phyloP scores from a whole-genome alignment of 2,797 vertebrate genomes.

The Tamandua tetradactyla region DNA sequence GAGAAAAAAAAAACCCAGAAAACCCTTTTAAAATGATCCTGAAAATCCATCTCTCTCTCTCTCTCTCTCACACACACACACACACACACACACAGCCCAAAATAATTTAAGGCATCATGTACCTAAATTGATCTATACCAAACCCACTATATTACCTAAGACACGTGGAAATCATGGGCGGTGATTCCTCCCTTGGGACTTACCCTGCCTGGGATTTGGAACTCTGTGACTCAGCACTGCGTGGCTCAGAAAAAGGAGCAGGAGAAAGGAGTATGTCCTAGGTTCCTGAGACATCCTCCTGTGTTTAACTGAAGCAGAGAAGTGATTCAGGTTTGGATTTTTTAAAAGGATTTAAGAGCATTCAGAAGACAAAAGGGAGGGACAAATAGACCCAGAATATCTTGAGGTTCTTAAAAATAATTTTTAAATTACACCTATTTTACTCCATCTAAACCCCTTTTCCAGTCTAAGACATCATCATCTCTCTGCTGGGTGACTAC shows the following conservation, averaged over 20 bases:
- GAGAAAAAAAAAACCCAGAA: background rate
- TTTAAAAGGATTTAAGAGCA: slow-evolving; percentile 56
- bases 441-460: background rate
- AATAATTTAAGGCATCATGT: background rate
- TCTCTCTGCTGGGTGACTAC: background rate
- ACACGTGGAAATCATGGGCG: background rate
- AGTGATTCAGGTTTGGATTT: slow-evolving; percentile 46
- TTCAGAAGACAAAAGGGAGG: slow-evolving; percentile 62
- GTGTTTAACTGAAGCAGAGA: slow-evolving; percentile 61
- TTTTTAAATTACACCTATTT: background rate
- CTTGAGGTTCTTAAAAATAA: slow-evolving; percentile 9
- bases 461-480: background rate
- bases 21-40: background rate
- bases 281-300: slow-evolving; percentile 79
- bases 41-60: background rate
- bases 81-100: background rate
- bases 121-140: background rate
- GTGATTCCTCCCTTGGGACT: slow-evolving; percentile 55
- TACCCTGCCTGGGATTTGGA: slow-evolving; percentile 82
- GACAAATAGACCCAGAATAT: slow-evolving; percentile 58
- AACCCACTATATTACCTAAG: background rate
- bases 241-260: slow-evolving; percentile 76
- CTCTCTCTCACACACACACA: fast-evolving
- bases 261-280: slow-evolving; percentile 73
- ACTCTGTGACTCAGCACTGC: slow-evolving; percentile 56